Base-by-base conservation (phyloP, 2,888 invertebrate genomes). In the Pedicia rivosa region DNA sequence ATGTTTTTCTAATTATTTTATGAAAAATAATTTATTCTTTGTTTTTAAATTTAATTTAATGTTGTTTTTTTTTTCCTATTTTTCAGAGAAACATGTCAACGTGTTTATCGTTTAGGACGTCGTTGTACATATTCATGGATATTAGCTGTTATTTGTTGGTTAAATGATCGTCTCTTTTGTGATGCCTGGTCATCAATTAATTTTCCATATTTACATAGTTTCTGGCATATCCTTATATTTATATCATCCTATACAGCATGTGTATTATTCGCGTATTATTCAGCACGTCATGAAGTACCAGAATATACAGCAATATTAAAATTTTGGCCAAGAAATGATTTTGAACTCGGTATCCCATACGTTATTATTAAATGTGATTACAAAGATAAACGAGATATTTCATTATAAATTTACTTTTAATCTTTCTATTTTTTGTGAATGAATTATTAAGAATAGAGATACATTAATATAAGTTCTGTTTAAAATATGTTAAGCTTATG, bases 141-240 rank as follows among this genome's bases (percentile, higher is more conserved):
- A 12, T 54, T 79, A 14, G 83, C 83, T 1, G 72, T 80, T 12
- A 66, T 73, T 47, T 79, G 79, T 53, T 84, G 84, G 84, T 59
- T 82, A 26, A 73, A 77, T 50, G 84, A 83, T 59, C 66, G 80
- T 6, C 58, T 81, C 51, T 77, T 82, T 55, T 86, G 84, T 55
- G 78, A 82, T 47, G 70, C 76, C 13, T 83, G 81, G 81, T 70
- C 77, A 2, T 68, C 72, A 10, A 68, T 82, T 9, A 73, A 78
- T 59, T 81, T 86, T 48, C 83, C 83, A 1, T 84, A 84, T 58
- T 66, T 86, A 50, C 84, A 86, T 54, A 81, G 79, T 9, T 65
- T 82, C 13, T 86, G 84, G 84, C 84, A 86, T 55, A 62, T 86
- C 10, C 71, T 83, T 36, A 81, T 82, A 45, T 82, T 80, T 50